Conservation (phyloP, 2,797 vertebrate genomes). For the Schizopygopsis pylzovi region DNA sequence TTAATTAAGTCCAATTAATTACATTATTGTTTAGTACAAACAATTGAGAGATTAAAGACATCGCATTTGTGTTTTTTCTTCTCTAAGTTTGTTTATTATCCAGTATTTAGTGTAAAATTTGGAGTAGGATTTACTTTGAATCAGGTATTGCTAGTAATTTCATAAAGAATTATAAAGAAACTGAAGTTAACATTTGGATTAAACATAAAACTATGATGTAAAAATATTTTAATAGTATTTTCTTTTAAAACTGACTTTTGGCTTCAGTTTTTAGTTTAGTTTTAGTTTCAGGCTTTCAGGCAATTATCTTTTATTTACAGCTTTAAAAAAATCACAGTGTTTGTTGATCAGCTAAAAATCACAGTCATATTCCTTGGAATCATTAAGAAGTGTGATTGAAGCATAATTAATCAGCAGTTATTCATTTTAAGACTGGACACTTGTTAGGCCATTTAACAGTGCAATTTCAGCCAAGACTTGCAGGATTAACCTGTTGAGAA, state of each 20-base stretch:
- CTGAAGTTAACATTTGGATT: neutral
- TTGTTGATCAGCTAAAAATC: neutral
- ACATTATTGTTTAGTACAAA: neutral
- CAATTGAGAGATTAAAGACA: neutral
- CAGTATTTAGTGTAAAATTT: neutral
- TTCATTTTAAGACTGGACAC: neutral
- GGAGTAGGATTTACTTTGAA: neutral
- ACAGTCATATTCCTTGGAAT: neutral
- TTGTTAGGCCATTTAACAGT: slow-evolving; percentile 18
- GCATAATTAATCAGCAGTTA: slow-evolving; percentile 24
- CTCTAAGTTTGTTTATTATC: neutral
- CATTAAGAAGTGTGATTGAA: neutral
- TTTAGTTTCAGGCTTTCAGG: no score
- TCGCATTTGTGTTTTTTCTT: neutral
- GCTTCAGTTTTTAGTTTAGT: no score
- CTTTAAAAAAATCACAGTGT: neutral
- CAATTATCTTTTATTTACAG: neutral
- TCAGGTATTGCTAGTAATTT: neutral
- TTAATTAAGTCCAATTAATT: neutral
- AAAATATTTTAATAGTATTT: neutral
- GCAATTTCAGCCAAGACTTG: neutral
- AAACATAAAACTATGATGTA: neutral
- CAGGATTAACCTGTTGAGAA: slow-evolving; percentile 16
- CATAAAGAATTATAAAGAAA: neutral
- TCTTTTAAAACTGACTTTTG: neutral